Percentiles rank a stretch among this genome's conserved stretches.
These are phyloP conservation scores for Neria commutata DNA, from an alignment of 2,888 invertebrate species.

Conservation along the genomic window DNA sequence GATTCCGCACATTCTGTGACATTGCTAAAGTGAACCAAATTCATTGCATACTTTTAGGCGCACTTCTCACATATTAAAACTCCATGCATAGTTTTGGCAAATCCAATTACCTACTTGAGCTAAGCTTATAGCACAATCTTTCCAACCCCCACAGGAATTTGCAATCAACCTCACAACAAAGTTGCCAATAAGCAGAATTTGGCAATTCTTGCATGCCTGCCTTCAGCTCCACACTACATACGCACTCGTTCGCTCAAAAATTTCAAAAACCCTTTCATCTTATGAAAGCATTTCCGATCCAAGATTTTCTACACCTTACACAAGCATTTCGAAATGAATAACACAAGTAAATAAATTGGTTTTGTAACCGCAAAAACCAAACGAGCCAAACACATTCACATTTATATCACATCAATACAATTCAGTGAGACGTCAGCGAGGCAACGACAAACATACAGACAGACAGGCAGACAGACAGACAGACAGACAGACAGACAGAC, in stretches of 20 bases:
- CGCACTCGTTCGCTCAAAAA: background rate
- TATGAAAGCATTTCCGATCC: constrained; percentile 45
- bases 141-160: no score
- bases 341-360: constrained; percentile 55
- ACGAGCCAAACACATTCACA: constrained; percentile 29
- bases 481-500: no score
- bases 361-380: constrained; percentile 56
- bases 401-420: constrained; percentile 46
- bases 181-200: no score
- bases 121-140: no score
- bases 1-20: no score
- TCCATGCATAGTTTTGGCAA: no score
- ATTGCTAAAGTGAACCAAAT: no score
- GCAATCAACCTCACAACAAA: no score
- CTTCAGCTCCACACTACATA: constrained; percentile 1
- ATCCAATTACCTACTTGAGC: no score
- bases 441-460: background rate
- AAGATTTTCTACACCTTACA: constrained; percentile 39
- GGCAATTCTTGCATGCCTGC: background rate
- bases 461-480: no score
- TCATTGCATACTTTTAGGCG: no score
- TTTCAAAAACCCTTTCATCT: constrained; percentile 41
- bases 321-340: constrained; percentile 47
- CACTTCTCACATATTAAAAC: no score
- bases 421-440: constrained; percentile 53